Evolutionary conservation across 2,113 vertebrate genomes (phyloP).

Genomic region (Ageneiosus marmoratus): DNA sequence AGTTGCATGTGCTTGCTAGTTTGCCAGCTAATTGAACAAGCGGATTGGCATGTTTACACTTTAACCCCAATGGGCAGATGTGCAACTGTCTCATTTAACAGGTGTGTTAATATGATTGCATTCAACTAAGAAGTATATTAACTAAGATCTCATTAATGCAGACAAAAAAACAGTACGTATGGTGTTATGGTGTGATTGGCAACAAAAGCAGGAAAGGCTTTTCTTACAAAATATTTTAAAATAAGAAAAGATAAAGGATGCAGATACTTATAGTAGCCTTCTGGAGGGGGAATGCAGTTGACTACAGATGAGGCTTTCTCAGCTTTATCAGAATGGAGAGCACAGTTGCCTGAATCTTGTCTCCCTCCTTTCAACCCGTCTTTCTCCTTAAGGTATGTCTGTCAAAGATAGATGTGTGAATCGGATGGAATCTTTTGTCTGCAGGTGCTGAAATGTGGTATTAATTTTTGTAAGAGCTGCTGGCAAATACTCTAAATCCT

Average conservation of each 20-base stretch:
- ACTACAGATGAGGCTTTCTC: conserved; percentile 20
- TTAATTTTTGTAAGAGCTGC: conserved; percentile 67
- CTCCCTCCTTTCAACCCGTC: conserved; percentile 36
- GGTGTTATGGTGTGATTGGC: not conserved
- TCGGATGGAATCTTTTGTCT: conserved; percentile 60
- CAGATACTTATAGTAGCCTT: not conserved
- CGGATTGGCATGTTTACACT: not conserved
- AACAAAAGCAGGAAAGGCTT: not conserved
- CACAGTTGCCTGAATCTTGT: conserved; percentile 20
- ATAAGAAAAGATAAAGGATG: not conserved
- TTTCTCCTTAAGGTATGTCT: conserved; percentile 56
- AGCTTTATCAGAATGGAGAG: conserved; percentile 28
- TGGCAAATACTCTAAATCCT: conserved; percentile 65
- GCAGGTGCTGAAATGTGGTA: conserved; percentile 64
- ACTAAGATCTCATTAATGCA: not conserved
- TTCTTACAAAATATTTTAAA: not conserved
- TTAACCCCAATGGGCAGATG: not conserved
- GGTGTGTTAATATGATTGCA: not conserved
- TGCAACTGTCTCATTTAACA: conserved; percentile 10
- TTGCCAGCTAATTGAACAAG: not conserved
- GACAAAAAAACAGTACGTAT: not conserved
- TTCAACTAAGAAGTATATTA: not conserved
- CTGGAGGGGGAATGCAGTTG: not conserved
- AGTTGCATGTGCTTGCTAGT: not conserved
- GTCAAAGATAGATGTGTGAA: conserved; percentile 45